These are phyloP conservation scores for Danaus melanippus DNA, from an alignment of 1,140 invertebrate species.

Conservation along the genomic window DNA sequence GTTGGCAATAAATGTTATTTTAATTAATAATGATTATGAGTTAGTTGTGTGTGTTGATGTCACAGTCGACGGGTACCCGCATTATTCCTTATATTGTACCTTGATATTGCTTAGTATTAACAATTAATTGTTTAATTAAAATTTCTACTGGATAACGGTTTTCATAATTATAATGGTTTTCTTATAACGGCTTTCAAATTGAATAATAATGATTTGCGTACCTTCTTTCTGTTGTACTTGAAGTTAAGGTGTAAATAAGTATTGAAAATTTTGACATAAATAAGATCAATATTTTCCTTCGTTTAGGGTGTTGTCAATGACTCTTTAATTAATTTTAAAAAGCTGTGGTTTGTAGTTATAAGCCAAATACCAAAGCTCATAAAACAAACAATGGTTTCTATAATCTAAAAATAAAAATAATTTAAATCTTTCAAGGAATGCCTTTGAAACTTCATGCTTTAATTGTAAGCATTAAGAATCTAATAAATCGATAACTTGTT, in stretches of 20 bases:
- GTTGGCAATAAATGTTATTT: constrained; percentile 19
- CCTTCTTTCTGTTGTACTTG: no score
- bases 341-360: not conserved
- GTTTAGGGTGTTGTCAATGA: no score
- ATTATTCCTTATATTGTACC: constrained; percentile 47
- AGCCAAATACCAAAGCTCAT: not conserved
- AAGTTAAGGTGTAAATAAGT: no score
- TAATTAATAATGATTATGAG: constrained; percentile 7
- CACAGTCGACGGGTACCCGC: constrained; percentile 39
- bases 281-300: no score
- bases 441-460: no score
- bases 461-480: no score
- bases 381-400: not conserved
- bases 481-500: no score
- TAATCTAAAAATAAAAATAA: no score
- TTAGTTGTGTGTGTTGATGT: constrained; percentile 4
- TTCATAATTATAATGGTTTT: constrained; percentile 9
- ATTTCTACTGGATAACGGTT: constrained; percentile 53
- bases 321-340: no score
- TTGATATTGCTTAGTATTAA: constrained; percentile 49
- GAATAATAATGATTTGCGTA: no score
- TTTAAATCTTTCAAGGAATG: no score
- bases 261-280: no score
- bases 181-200: constrained; percentile 7
- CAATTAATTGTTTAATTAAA: constrained; percentile 52